Conservation (phyloP, 2,888 invertebrate genomes). For the Andrena hattorfiana region DNA sequence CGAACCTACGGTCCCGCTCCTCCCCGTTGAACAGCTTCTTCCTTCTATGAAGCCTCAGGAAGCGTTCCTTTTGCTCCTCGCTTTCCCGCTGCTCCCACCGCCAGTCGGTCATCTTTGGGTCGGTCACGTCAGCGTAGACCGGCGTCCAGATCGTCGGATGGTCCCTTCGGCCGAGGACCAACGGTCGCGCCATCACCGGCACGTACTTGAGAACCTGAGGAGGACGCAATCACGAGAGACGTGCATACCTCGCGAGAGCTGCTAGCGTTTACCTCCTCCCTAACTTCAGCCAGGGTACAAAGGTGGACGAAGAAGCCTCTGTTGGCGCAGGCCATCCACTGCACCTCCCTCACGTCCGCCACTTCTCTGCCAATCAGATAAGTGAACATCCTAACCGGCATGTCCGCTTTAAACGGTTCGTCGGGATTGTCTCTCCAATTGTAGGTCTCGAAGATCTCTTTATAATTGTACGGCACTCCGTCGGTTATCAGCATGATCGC, state of each 20-base stretch:
- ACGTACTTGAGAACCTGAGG: conserved; percentile 93
- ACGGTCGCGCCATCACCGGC: conserved; percentile 97
- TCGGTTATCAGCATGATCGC: conserved; percentile 99
- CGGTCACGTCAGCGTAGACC: conserved; percentile 96
- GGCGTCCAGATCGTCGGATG: conserved; percentile 99
- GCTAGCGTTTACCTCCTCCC: conserved; percentile 91
- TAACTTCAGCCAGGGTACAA: conserved; percentile 98
- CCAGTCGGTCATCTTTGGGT: conserved; percentile 96
- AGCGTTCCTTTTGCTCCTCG: conserved; percentile 91
- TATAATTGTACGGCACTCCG: conserved; percentile 97
- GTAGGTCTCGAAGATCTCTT: conserved; percentile 95
- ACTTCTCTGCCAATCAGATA: conserved; percentile 97
- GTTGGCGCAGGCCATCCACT: conserved; percentile 99
- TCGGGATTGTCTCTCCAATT: conserved; percentile 92
- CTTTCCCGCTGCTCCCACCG: conserved; percentile 94
- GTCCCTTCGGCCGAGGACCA: conserved; percentile 93
- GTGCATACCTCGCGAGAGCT: neutral
- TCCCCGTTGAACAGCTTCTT: conserved; percentile 87
- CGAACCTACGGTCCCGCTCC: conserved; percentile 88
- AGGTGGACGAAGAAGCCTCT: conserved; percentile 98
- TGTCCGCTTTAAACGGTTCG: conserved; percentile 84
- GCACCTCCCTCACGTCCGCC: conserved; percentile 96
- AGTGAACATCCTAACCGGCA: conserved; percentile 98
- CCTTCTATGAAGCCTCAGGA: conserved; percentile 89
- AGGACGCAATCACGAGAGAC: neutral